Base-by-base conservation (phyloP, 2,888 invertebrate species). In the Eurois occulta region DNA sequence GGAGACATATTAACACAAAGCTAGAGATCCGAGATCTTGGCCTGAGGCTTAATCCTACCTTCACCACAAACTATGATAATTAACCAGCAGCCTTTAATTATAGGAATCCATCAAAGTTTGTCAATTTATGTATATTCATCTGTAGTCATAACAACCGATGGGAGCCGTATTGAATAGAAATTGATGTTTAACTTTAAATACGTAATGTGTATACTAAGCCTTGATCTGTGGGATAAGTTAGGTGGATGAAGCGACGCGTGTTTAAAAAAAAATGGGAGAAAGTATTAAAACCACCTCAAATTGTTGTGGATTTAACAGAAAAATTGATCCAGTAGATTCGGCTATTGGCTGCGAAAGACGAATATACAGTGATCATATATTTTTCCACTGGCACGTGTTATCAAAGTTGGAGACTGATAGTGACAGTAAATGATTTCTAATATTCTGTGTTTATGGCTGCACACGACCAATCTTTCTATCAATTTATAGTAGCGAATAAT, bases 121-220 rank as follows among this genome's bases (percentile, higher is more conserved):
- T 58, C 79, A 81, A 83, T 87, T 84, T 78, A 84, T 83, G 77
- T 77, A 79, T 75, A 83, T 89, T 83, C 79, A 89, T 84, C 73
- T 72, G 75, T 64, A 80, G 81, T 75, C 75, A 81, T 86, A 85
- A 79, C 84, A 84, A 77, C 69, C 35, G 71, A 81, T 80, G 79
- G 62, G 71, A 41, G 66, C 64, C 75, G 83, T 84, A 90, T 84
- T 84, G 89, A 90, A 90, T 89, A 85, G 87, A 89, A 90, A 89
- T 88, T 83, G 85, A 85, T 86, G 90, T 89, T 90, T 88, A 89
- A 88, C 83, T 90, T 89, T 80, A 89, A 89, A 90, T 86, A 84
- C 86, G 77, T 85, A 89, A 86, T 80, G 78, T 82, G 72, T 84
- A 73, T 77, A 84, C 80, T 69, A 71, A 81, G 77, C 67, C 60